A percentile compares a stretch with the other conserved stretches of the same genome.
Evolutionary conservation across 2,797 vertebrate genomes (phyloP).

Genomic region (Danionella dracula): DNA sequence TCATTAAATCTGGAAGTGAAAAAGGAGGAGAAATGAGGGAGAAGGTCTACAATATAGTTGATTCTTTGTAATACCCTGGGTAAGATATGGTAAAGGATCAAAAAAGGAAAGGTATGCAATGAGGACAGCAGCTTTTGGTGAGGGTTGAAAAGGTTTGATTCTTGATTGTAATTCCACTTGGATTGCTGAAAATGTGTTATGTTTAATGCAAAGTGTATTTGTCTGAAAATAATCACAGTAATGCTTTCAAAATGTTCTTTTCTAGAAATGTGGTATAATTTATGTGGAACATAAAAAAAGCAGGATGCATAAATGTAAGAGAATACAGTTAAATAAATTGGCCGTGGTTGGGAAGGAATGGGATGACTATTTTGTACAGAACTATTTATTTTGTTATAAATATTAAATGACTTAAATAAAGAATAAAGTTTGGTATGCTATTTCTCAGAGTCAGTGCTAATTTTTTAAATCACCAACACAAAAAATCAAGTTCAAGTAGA

Average conservation of each 20-base stretch:
- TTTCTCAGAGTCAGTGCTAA: no score
- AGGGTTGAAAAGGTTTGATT: not conserved
- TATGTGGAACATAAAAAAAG: slow-evolving; percentile 2
- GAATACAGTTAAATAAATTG: not conserved
- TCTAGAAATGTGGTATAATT: not conserved
- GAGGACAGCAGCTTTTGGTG: slow-evolving; percentile 2
- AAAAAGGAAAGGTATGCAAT: slow-evolving; percentile 1
- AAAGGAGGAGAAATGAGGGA: slow-evolving; percentile 9
- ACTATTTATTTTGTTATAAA: no score
- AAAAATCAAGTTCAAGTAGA: no score
- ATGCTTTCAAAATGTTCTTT: slow-evolving; percentile 2
- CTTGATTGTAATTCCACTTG: slow-evolving; percentile 22
- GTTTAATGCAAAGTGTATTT: slow-evolving; percentile 16
- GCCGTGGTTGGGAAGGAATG: no score
- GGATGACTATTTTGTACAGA: no score
- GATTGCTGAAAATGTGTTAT: not conserved
- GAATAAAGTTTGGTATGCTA: no score
- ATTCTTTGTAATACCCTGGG: not conserved
- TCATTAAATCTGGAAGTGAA: slow-evolving; percentile 32
- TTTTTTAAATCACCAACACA: no score
- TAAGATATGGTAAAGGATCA: not conserved
- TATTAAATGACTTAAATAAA: no score
- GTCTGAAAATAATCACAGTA: not conserved
- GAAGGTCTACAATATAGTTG: not conserved
- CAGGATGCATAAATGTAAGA: not conserved